Conservation (phyloP, 2,888 invertebrate species). For the Diachrysia chrysitis region DNA sequence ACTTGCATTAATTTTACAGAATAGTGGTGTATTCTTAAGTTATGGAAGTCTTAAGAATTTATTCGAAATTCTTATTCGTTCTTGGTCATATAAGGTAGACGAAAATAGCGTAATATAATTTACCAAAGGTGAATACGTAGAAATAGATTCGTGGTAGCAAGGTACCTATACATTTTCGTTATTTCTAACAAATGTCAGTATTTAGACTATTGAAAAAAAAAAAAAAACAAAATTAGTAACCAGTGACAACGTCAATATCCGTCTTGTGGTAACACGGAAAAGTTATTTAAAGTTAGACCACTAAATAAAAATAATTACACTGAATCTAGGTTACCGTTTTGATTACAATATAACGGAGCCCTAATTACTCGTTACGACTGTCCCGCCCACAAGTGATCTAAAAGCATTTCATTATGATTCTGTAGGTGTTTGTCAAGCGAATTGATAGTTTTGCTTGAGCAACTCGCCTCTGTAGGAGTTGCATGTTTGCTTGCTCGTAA, state of each 20-base stretch:
- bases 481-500: slow-evolving; percentile 16
- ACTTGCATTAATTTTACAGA: neutral
- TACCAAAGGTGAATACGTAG: no score
- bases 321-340: neutral
- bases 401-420: slow-evolving; percentile 58
- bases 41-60: neutral
- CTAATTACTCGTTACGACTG: slow-evolving; percentile 35
- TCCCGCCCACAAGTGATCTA: slow-evolving; percentile 59
- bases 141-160: no score
- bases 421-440: slow-evolving; percentile 53
- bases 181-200: no score
- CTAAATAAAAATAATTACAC: neutral
- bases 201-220: no score
- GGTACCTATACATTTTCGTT: no score
- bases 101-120: no score
- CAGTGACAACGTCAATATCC: no score
- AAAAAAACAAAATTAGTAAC: no score
- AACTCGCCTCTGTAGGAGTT: slow-evolving; percentile 44
- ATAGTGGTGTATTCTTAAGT: neutral
- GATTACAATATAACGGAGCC: slow-evolving; percentile 17
- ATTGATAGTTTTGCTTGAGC: slow-evolving; percentile 36
- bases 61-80: neutral
- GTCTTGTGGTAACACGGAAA: no score
- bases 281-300: neutral
- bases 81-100: no score